Evolutionary conservation across 2,888 invertebrate species (phyloP).

Genomic region (Ligdia adustata): DNA sequence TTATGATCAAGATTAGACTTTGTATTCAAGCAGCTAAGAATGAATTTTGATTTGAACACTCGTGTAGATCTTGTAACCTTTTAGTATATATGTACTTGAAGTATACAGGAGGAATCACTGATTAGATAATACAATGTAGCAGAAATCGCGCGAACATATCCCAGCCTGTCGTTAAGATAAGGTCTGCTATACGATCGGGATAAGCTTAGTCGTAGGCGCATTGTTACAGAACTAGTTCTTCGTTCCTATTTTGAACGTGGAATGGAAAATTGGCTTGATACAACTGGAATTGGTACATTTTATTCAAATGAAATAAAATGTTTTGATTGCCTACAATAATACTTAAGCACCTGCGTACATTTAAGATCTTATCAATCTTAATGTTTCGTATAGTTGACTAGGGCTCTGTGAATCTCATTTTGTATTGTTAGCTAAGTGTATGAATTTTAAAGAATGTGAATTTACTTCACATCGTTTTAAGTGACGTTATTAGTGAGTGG

Average conservation of each 20-base stretch:
- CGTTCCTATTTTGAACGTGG: background rate
- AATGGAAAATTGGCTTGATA: background rate
- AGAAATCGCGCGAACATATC: slow-evolving; percentile 17
- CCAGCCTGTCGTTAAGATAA: slow-evolving; percentile 15
- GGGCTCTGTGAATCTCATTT: no score
- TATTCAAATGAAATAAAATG: slow-evolving; percentile 1
- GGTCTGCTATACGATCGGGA: slow-evolving; percentile 9
- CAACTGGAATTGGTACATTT: background rate
- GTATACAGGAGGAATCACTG: slow-evolving; percentile 11
- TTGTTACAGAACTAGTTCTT: slow-evolving; percentile 17
- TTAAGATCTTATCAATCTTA: no score
- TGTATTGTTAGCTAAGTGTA: no score
- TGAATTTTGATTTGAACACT: no score
- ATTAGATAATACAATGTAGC: slow-evolving; percentile 21
- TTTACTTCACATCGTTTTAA: no score
- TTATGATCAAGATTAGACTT: background rate
- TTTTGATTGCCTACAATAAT: background rate
- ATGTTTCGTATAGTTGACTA: no score
- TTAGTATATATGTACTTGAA: background rate
- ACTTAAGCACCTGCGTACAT: no score
- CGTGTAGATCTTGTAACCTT: no score
- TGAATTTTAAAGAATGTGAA: no score
- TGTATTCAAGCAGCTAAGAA: background rate
- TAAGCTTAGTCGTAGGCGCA: slow-evolving; percentile 4
- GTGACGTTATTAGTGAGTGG: no score